Conservation (phyloP, 2,113 vertebrate species). For the Hemiscyllium ocellatum region DNA sequence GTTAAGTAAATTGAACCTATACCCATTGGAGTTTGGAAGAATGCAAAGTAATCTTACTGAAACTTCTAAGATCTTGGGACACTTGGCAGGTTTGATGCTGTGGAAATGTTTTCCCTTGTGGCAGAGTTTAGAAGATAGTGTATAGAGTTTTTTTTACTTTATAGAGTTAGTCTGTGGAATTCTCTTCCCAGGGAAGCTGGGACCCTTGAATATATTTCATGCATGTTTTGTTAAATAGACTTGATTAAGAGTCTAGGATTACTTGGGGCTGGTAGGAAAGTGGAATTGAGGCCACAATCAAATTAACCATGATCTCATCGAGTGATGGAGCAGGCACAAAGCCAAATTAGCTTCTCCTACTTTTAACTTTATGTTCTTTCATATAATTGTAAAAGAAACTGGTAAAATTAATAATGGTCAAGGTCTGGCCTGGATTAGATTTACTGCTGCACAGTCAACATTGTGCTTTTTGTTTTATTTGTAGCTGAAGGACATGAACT, state of each 20-base stretch:
- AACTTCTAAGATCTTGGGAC: background rate
- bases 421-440: background rate
- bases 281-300: background rate
- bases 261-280: no score
- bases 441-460: background rate
- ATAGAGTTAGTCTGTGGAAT: background rate
- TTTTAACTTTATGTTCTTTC: background rate
- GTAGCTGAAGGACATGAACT: conserved; percentile 81
- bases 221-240: background rate
- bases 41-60: background rate
- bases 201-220: no score
- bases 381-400: background rate
- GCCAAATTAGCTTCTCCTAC: background rate
- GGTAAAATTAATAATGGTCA: background rate
- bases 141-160: background rate
- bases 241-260: background rate
- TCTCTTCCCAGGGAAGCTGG: no score
- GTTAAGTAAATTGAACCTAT: background rate
- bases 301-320: background rate
- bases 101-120: background rate
- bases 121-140: background rate
- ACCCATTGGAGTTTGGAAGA: background rate
- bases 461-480: conserved; percentile 27
- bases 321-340: background rate
- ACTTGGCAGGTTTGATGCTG: background rate